Evolutionary conservation across 1,140 invertebrate species (phyloP).

Genomic region (Drosophila mojavensis): DNA sequence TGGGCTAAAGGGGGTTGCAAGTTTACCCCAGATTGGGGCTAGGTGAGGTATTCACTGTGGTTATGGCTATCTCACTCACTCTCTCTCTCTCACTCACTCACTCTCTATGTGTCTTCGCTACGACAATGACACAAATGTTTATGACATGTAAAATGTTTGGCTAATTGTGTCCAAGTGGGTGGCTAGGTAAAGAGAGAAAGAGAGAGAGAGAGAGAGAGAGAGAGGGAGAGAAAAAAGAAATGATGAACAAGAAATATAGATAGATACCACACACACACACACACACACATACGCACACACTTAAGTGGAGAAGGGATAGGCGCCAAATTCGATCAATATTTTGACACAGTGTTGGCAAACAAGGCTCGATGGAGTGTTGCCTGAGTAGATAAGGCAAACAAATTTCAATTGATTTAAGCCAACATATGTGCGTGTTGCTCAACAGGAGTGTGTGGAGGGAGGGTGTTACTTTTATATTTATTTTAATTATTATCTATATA

Average conservation of each 20-base stretch:
- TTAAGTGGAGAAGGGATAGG: background rate
- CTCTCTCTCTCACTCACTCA: background rate
- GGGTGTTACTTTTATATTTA: no score
- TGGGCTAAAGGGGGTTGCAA: background rate
- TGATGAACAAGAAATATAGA: background rate
- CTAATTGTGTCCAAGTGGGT: conserved; percentile 55
- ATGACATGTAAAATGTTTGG: conserved; percentile 57
- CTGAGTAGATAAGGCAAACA: background rate
- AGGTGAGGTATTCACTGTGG: background rate
- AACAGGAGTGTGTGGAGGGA: background rate
- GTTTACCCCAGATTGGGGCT: conserved; percentile 6
- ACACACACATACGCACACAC: no score
- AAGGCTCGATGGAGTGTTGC: background rate
- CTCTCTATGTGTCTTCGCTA: background rate
- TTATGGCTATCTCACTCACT: background rate
- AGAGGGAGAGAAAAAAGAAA: background rate
- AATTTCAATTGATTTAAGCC: background rate
- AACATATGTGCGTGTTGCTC: background rate
- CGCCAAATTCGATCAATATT: conserved; percentile 22
- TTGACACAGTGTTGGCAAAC: conserved; percentile 14
- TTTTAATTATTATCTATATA: no score
- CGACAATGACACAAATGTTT: conserved; percentile 64
- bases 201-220: background rate
- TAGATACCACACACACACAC: background rate
- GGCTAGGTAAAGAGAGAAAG: background rate